Conservation (phyloP, 2,113 vertebrate species). For the Chinchilla lanigera region DNA sequence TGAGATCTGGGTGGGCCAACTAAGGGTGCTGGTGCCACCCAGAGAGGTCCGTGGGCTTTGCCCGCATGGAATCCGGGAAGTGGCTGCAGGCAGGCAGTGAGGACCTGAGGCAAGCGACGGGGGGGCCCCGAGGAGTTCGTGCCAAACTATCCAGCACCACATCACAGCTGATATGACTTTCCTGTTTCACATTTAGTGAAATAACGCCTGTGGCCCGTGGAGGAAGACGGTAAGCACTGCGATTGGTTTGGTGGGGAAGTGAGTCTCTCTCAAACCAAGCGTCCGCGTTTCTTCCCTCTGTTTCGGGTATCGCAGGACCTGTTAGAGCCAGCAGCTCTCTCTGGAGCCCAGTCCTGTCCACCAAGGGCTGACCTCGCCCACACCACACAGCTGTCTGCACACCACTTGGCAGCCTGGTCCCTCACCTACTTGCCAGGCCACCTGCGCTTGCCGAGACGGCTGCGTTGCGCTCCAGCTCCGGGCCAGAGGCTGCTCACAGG, state of each 20-base stretch:
- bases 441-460: not conserved
- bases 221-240: not conserved
- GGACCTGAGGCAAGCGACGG: not conserved
- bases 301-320: not conserved
- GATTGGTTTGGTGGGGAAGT: not conserved
- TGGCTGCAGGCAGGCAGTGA: not conserved
- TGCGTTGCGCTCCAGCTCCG: not conserved
- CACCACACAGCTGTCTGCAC: rapidly evolving
- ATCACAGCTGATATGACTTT: not conserved
- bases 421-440: not conserved
- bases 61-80: not conserved
- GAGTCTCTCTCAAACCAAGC: not conserved
- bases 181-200: not conserved
- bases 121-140: not conserved
- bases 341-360: not conserved
- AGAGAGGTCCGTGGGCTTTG: not conserved
- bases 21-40: not conserved
- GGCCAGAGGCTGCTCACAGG: not conserved
- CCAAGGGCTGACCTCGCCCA: no score
- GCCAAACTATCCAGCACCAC: not conserved
- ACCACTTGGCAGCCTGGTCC: not conserved
- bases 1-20: not conserved
- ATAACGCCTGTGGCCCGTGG: not conserved
- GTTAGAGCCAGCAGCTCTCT: not conserved
- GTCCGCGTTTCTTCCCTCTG: not conserved